These are phyloP conservation scores for Phengaris alcon DNA, from an alignment of 2,888 invertebrate species.

Conservation along the genomic window DNA sequence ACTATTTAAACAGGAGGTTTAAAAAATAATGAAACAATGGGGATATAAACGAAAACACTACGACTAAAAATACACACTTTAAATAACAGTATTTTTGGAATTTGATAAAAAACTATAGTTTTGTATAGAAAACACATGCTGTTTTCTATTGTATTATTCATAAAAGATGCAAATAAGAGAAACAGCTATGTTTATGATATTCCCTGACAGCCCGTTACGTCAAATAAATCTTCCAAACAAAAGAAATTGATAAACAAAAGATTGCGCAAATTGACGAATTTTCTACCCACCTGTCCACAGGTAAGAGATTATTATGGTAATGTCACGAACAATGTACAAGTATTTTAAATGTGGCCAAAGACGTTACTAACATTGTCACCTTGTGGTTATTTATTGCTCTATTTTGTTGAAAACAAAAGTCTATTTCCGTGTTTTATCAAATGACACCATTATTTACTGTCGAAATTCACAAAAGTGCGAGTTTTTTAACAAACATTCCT, in stretches of 20 bases:
- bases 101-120: constrained; percentile 35
- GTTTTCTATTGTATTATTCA: constrained; percentile 60
- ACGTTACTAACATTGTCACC: constrained; percentile 60
- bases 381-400: constrained; percentile 73
- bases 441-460: constrained; percentile 63
- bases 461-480: constrained; percentile 30
- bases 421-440: constrained; percentile 75
- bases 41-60: constrained; percentile 37
- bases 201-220: constrained; percentile 61
- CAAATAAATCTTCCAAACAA: constrained; percentile 51
- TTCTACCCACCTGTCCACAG: constrained; percentile 72
- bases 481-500: constrained; percentile 20
- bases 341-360: constrained; percentile 73
- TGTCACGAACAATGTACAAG: constrained; percentile 62
- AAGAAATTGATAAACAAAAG: constrained; percentile 52
- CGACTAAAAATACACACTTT: constrained; percentile 37
- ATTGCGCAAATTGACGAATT: constrained; percentile 65
- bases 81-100: constrained; percentile 39
- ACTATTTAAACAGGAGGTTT: constrained; percentile 35
- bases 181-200: constrained; percentile 70
- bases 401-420: constrained; percentile 69
- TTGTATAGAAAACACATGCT: constrained; percentile 41
- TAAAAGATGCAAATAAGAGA: constrained; percentile 62
- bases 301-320: constrained; percentile 76
- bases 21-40: constrained; percentile 37